Conservation (phyloP, 2,113 vertebrate species). For the Corythornis vintsioides region DNA sequence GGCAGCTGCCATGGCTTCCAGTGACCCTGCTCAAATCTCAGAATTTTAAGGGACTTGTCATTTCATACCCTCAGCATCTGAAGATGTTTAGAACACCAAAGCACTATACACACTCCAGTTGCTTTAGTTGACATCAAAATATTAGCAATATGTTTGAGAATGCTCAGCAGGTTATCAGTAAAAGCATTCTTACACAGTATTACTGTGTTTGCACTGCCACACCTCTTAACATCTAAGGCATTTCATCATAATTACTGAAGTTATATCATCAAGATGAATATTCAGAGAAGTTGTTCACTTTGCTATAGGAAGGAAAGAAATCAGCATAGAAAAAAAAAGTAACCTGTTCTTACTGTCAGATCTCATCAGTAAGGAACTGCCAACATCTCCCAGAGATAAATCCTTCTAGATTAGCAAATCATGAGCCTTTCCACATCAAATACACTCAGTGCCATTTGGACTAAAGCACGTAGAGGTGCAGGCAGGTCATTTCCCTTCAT, state of each 20-base stretch:
- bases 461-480: neutral
- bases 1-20: neutral
- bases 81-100: neutral
- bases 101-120: neutral
- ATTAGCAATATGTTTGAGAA: neutral
- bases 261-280: neutral
- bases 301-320: neutral
- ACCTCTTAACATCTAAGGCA: neutral
- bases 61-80: neutral
- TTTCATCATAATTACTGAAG: neutral
- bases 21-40: neutral
- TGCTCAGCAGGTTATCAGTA: neutral
- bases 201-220: neutral
- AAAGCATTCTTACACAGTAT: neutral
- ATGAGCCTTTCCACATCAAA: neutral
- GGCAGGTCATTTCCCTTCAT: neutral
- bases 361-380: neutral
- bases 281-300: neutral
- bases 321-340: neutral
- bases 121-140: neutral
- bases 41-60: neutral
- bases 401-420: neutral
- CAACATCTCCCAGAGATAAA: neutral
- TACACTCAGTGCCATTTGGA: neutral
- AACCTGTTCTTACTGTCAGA: neutral